Evolutionary conservation across 1,140 invertebrate species (phyloP), one percentile per base, ranked within the genome.

Genomic region (Leptinotarsa texana): DNA sequence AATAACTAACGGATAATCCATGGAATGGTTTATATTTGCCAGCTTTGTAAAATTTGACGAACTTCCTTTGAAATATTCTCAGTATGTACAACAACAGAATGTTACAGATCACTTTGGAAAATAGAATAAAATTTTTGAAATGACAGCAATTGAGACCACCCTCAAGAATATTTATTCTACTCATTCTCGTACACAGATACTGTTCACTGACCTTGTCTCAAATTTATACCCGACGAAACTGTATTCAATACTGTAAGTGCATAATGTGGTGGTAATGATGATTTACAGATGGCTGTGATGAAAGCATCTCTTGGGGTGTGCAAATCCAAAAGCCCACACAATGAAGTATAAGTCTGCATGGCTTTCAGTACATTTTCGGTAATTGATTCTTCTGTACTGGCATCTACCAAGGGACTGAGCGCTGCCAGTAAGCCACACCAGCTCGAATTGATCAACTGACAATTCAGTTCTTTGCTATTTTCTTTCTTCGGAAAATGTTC

Each of bases 401-500:
- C 96, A 86, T 99, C 98, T 18, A 98, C 91, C 17, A 99, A 85
- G 0, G 97, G 92, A 78, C 94, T 95, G 33, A 99, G 87, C 11
- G 97, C 96, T 79, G 95, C 95, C 17, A 98, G 87, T 42, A 99
- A 86, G 6, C 96, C 96, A 84, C 95, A 96, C 96, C 97, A 99
- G 77, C 96, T 96, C 0, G 96, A 98, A 82, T 95, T 95, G 4
- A 99, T 92, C 22, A 99, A 85, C 85, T 98, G 93, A 63, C 88
- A 85, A 80, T 92, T 90, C 13, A 94, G 82, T 71, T 89, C 88
- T 73, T 86, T 87, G 66, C 89, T 88, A 11, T 87, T 86, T 78
- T 90, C 87, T 13, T 80, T 81, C 24, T 72, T 74, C 13, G 72
- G 66, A 48, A 83, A 80, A 68, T 78, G 80, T 76, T 81, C 78